Percentiles rank a stretch among this genome's conserved stretches.
These are phyloP conservation scores for Florisuga fusca DNA, from an alignment of 2,797 vertebrate genomes.

Conservation along the genomic window DNA sequence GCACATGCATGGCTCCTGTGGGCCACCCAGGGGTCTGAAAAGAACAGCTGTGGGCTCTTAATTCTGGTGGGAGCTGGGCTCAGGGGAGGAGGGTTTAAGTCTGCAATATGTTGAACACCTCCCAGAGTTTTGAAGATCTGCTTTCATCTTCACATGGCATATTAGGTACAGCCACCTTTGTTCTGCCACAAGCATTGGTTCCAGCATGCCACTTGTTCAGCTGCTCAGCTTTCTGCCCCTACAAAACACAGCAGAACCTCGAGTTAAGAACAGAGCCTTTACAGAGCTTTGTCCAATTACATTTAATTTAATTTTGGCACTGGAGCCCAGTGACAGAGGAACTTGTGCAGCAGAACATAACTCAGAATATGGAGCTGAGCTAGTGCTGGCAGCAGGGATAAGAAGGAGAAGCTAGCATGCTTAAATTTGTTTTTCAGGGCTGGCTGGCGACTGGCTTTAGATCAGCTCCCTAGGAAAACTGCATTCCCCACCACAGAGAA, in stretches of 20 bases:
- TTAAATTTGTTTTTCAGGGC: background rate
- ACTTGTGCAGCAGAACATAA: background rate
- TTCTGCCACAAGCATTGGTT: background rate
- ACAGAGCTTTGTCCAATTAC: background rate
- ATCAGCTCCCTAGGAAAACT: background rate
- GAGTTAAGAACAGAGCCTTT: background rate
- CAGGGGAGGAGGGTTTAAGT: background rate
- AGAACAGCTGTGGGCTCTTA: background rate
- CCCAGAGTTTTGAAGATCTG: background rate
- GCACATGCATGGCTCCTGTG: background rate
- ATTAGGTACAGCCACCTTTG: background rate
- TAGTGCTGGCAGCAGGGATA: background rate
- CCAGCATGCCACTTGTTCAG: fast-evolving
- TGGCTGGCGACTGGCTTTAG: background rate
- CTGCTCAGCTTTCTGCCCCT: background rate
- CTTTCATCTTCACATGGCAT: background rate
- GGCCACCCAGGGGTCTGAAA: background rate
- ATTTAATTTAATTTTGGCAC: background rate
- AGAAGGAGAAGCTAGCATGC: background rate
- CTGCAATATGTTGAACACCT: background rate
- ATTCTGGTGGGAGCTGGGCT: background rate
- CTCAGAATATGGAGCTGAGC: background rate
- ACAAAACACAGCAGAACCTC: background rate
- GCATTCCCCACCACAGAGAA: background rate
- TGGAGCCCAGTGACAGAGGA: background rate